A percentile compares a stretch with the other conserved stretches of the same genome.
Conservation (phyloP, 2,888 invertebrate genomes). For the Phania funesta region DNA sequence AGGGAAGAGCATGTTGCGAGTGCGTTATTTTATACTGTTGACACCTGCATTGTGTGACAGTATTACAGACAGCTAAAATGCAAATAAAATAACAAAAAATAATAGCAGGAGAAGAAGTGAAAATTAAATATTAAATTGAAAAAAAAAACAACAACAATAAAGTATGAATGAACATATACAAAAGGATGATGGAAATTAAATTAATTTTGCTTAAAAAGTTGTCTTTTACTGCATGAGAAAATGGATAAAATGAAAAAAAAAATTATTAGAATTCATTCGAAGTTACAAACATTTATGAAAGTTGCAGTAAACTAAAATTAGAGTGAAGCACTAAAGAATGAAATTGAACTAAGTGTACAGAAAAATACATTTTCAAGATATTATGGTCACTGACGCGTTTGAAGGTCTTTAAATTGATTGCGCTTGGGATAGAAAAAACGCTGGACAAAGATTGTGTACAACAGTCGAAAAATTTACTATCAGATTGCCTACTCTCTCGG, state of each 20-base stretch:
- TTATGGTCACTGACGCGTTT: no score
- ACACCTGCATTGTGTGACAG: constrained; percentile 54
- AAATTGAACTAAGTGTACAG: no score
- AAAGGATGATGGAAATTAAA: constrained; percentile 33
- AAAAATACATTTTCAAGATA: no score
- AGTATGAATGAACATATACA: neutral
- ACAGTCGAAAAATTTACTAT: no score
- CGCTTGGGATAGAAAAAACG: no score
- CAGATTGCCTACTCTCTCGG: no score
- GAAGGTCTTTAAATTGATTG: no score
- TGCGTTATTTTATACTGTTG: constrained; percentile 50
- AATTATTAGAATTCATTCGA: no score
- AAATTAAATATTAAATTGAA: constrained; percentile 30
- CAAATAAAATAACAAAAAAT: constrained; percentile 45
- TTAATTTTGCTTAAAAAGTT: constrained; percentile 9
- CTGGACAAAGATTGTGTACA: no score
- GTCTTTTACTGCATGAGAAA: neutral
- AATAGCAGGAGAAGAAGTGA: neutral
- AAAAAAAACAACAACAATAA: neutral
- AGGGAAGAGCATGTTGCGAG: constrained; percentile 13
- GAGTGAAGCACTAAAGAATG: no score
- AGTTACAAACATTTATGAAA: no score
- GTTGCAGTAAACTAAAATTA: no score
- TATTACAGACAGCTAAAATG: constrained; percentile 43
- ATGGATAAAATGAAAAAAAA: neutral